Evolutionary conservation across 2,797 vertebrate genomes (phyloP).

Genomic region (Otus scops): DNA sequence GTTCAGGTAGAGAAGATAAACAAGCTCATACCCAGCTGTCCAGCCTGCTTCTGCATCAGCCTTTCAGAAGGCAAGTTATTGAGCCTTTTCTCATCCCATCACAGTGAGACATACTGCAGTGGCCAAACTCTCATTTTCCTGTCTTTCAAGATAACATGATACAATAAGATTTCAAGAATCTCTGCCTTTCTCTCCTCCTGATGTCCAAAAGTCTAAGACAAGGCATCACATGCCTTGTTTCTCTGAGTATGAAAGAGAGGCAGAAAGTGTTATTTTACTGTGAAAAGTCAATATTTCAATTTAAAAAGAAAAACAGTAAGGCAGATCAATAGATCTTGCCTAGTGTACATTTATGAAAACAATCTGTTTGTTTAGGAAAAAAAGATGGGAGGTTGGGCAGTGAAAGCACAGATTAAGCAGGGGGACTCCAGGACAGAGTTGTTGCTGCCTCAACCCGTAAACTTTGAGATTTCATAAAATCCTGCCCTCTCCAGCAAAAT

Average conservation of each 20-base stretch:
- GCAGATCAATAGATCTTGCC: background rate
- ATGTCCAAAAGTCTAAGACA: background rate
- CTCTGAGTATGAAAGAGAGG: background rate
- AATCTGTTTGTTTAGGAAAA: background rate
- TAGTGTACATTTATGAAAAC: background rate
- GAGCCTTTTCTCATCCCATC: background rate
- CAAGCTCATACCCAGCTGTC: background rate
- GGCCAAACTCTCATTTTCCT: background rate
- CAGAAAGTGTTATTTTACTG: background rate
- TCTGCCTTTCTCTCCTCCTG: background rate
- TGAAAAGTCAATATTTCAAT: constrained; percentile 11
- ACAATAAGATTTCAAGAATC: background rate
- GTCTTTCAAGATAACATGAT: background rate
- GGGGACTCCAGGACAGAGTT: background rate
- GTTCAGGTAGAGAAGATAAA: background rate
- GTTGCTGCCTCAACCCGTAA: background rate
- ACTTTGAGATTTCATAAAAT: background rate
- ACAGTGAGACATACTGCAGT: background rate
- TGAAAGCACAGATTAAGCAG: background rate
- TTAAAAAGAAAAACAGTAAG: background rate
- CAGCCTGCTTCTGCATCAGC: background rate
- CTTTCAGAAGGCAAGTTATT: background rate
- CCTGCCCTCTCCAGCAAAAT: background rate
- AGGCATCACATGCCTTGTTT: background rate
- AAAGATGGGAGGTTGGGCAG: background rate